Base-by-base conservation (phyloP, 2,113 vertebrate species). In the Entomyzon cyanotis region DNA sequence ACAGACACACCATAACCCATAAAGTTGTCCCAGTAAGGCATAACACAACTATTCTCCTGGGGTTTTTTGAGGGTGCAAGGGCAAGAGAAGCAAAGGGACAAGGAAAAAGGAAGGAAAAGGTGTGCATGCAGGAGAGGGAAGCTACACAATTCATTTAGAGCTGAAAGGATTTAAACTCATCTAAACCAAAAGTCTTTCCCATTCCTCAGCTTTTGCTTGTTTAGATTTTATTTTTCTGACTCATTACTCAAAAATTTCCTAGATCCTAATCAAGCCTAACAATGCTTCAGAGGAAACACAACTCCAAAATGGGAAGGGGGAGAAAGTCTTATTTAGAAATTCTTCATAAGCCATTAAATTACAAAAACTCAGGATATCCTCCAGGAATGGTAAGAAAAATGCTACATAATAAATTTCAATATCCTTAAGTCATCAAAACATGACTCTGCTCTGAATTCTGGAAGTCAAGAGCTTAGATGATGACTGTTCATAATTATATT, bases 221-320 rank as follows among this genome's bases (percentile, higher is more conserved):
- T 90, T 60, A 37, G 39, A 25, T 91, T 89, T 37, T 91, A 47
- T 73, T 94, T 87, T 91, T 84, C 84, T 93, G 56, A 89, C 77
- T 94, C 35, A 35, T 28, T 71, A 59, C 39, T 76, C 33, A 91
- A 56, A 84, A 85, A 37, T n/a, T 91, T 88, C 90, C 75, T 69
- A 90, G 74, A 95, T 91, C 55, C n/a, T 87, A 95, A 96, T 94
- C 90, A 90, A 83, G 41, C 15, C 20, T 64, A 91, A 96, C 78
- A 90, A 85, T 76, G 52, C 47, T 67, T 37, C 65, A 91, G 70
- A 93, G 92, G 70, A 95, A 96, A 62, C 12, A 7, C 37, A 91
- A 49, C 15, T 91, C 65, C 39, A 93, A 63, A 93, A 84, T 52
- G 78, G 82, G 44, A 84, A 93, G 27, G 25, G 10, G 35, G 39